phyloP scores from a whole-genome alignment of 2,797 vertebrate genomes.

The Tolypeutes matacus region DNA sequence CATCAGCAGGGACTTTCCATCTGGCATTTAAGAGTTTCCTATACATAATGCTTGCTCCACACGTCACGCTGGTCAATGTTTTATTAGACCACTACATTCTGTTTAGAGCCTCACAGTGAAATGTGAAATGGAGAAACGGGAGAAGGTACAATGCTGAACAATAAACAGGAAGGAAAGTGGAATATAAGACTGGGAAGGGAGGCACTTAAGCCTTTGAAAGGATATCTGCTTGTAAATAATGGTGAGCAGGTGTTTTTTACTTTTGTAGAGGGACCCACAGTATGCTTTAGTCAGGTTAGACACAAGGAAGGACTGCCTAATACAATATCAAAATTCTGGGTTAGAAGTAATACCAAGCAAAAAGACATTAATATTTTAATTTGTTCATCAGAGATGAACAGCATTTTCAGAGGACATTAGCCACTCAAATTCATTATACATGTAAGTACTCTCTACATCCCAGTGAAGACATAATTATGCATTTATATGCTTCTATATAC shows the following conservation, averaged over 20 bases:
- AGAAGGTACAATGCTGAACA: not conserved
- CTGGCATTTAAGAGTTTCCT: not conserved
- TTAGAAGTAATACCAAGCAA: not conserved
- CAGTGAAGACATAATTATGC: not conserved
- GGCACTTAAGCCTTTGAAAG: not conserved
- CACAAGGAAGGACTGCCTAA: not conserved
- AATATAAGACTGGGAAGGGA: not conserved
- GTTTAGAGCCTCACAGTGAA: not conserved
- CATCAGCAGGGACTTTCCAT: not conserved
- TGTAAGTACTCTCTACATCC: not conserved
- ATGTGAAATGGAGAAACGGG: not conserved
- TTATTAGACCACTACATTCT: not conserved
- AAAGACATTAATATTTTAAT: not conserved
- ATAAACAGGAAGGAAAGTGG: slow-evolving; percentile 13
- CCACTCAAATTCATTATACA: not conserved
- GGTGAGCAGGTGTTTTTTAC: slow-evolving; percentile 16
- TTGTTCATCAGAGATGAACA: not conserved
- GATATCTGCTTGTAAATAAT: not conserved
- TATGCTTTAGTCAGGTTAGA: not conserved
- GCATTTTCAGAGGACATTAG: not conserved
- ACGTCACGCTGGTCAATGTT: not conserved
- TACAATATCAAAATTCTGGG: not conserved
- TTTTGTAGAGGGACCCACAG: not conserved
- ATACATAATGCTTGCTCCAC: not conserved
- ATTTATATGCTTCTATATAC: not conserved